A percentile compares a stretch with the other conserved stretches of the same genome.
Evolutionary conservation across 1,140 invertebrate genomes (phyloP).

Genomic region (Whitmania pigra): DNA sequence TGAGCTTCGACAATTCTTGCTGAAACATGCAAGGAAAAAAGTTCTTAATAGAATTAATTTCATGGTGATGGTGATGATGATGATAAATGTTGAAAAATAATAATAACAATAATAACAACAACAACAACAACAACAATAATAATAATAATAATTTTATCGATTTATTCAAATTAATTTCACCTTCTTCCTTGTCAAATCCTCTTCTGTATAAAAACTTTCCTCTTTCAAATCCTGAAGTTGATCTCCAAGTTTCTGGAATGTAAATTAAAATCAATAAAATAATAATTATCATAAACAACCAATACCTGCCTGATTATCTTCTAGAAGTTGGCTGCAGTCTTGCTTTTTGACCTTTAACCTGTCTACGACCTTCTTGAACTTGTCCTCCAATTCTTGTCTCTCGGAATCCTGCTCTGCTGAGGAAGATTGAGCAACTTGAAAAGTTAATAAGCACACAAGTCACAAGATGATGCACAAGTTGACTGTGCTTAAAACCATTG

Average conservation of each 20-base stretch:
- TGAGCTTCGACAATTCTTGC: constrained; percentile 9
- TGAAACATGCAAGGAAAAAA: background rate
- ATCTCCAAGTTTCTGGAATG: no score
- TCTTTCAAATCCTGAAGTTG: no score
- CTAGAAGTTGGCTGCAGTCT: constrained; percentile 31
- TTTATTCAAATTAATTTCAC: background rate
- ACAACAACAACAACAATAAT: background rate
- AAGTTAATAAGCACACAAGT: no score
- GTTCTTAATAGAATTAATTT: background rate
- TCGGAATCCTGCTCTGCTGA: constrained; percentile 40
- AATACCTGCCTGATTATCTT: constrained; percentile 39
- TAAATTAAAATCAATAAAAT: no score
- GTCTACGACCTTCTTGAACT: constrained; percentile 41
- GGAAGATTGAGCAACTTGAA: constrained; percentile 16
- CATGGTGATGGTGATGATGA: background rate
- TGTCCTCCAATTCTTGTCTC: constrained; percentile 40
- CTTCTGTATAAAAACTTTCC: background rate
- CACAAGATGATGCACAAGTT: no score
- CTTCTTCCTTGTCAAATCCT: background rate
- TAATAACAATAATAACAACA: background rate
- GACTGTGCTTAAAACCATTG: background rate
- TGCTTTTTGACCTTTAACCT: constrained; percentile 40
- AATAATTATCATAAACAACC: background rate
- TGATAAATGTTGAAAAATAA: no score
- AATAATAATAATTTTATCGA: no score